Percentiles rank a stretch among this genome's conserved stretches.
These are phyloP conservation scores for Dexiosoma caninum DNA, from an alignment of 2,888 invertebrate species.

Conservation along the genomic window DNA sequence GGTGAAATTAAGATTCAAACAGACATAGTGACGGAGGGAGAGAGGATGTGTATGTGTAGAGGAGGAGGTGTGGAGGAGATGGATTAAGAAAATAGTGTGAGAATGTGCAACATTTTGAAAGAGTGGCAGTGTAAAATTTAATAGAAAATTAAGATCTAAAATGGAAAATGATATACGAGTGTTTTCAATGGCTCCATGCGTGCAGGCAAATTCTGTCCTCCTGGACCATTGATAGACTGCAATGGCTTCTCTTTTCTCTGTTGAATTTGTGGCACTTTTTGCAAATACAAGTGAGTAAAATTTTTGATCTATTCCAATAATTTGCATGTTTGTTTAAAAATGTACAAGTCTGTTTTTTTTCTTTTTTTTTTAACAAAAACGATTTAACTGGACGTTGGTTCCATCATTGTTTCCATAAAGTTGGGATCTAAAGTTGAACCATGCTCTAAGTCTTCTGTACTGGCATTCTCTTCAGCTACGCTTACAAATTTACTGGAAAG, in stretches of 20 bases:
- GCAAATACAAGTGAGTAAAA: constrained; percentile 46
- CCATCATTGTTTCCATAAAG: constrained; percentile 75
- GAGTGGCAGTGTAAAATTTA: background rate
- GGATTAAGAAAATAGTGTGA: background rate
- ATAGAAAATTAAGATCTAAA: background rate
- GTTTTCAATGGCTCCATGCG: constrained; percentile 36
- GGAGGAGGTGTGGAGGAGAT: background rate
- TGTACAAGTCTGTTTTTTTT: constrained; percentile 38
- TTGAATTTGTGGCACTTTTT: constrained; percentile 66
- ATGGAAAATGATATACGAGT: background rate
- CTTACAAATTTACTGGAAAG: constrained; percentile 90
- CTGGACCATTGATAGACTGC: background rate
- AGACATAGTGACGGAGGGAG: background rate
- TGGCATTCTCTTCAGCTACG: constrained; percentile 90
- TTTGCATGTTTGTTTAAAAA: constrained; percentile 1
- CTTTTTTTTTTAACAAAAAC: background rate
- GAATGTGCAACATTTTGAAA: background rate
- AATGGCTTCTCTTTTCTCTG: background rate
- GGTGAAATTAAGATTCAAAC: no score
- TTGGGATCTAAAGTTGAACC: constrained; percentile 77
- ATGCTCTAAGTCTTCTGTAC: constrained; percentile 82
- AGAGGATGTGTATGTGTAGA: background rate
- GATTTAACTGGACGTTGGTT: constrained; percentile 69
- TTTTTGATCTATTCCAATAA: constrained; percentile 41
- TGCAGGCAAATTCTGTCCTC: background rate